Conservation (phyloP, 2,888 invertebrate species). For the Uloborus plumipes region DNA sequence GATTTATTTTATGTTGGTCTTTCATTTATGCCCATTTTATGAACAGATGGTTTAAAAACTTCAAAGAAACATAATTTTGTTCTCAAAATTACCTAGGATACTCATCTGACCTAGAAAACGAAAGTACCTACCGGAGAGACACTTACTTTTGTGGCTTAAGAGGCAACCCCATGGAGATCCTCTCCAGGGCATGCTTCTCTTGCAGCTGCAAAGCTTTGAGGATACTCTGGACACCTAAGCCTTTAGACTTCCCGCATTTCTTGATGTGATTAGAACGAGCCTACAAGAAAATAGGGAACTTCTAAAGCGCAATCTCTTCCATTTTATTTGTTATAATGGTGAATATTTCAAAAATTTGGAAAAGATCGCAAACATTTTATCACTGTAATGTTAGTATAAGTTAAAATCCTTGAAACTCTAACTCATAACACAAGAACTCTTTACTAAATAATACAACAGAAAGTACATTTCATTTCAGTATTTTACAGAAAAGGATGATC, state of each 20-base stretch:
- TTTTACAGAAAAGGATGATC: too few relatives aligned
- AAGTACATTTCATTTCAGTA: too few relatives aligned
- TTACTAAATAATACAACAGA: neutral
- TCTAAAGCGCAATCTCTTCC: neutral
- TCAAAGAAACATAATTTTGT: too few relatives aligned
- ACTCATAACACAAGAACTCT: too few relatives aligned
- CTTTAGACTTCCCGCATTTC: conserved; percentile 51
- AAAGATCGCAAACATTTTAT: neutral
- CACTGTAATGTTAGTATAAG: too few relatives aligned
- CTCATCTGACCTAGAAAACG: too few relatives aligned
- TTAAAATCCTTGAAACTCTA: too few relatives aligned
- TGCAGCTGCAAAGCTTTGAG: conserved; percentile 54
- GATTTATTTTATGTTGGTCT: too few relatives aligned
- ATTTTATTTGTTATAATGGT: too few relatives aligned
- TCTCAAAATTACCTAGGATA: neutral
- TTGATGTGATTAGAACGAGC: conserved; percentile 40
- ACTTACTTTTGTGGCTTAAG: conserved; percentile 11
- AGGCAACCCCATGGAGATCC: conserved; percentile 50
- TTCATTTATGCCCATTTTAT: too few relatives aligned
- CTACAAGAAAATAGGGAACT: conserved; percentile 16
- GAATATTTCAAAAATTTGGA: neutral
- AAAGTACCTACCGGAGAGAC: neutral
- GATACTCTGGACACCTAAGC: conserved; percentile 39
- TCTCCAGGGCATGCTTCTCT: conserved; percentile 50
- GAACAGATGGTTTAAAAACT: too few relatives aligned